Percentiles rank a stretch among this genome's conserved stretches.
Conservation (phyloP, 2,113 vertebrate genomes). For the Chlorodrepanis virens region DNA sequence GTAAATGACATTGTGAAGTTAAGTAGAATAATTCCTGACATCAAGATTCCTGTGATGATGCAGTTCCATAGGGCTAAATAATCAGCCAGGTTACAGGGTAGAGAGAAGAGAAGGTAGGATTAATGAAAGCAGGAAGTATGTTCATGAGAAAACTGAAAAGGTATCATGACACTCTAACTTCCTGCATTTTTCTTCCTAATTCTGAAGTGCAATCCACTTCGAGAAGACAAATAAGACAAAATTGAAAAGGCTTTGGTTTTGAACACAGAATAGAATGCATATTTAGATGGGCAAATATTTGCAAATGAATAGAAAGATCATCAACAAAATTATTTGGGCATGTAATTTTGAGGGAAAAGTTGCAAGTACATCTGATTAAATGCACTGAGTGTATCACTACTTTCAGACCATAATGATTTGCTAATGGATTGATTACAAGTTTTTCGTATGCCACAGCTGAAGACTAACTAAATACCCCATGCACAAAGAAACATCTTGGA, state of each 20-base stretch:
- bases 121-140: neutral
- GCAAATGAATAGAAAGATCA: neutral
- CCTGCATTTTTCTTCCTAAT: neutral
- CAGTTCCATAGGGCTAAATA: neutral
- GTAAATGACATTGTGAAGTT: neutral
- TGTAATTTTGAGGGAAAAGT: neutral
- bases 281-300: constrained; percentile 4
- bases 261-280: neutral
- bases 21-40: neutral
- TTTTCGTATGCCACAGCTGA: neutral
- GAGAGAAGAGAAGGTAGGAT: neutral
- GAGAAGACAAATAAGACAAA: neutral
- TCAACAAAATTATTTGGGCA: constrained; percentile 9
- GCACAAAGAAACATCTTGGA: neutral
- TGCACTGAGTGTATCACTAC: neutral
- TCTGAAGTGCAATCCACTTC: neutral
- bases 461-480: neutral
- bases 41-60: neutral
- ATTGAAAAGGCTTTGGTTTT: neutral
- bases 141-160: neutral
- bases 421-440: constrained; percentile 41
- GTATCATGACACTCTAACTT: neutral
- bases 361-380: neutral
- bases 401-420: constrained; percentile 19
- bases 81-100: neutral